Percentiles rank a stretch among this genome's conserved stretches.
Evolutionary conservation across 2,113 vertebrate genomes (phyloP).

Genomic region (Butorides virescens): DNA sequence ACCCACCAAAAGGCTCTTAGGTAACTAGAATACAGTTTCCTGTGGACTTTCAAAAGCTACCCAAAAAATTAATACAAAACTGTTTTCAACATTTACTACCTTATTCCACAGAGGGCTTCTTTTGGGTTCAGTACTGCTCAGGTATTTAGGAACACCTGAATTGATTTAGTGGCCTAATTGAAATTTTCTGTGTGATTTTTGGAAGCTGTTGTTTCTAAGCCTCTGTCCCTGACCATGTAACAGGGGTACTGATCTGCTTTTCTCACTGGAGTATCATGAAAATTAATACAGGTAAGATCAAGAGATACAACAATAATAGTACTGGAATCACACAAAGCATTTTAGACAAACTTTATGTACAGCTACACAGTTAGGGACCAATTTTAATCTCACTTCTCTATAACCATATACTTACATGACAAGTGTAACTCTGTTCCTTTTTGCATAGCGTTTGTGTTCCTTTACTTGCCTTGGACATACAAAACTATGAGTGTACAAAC

Average conservation of each 20-base stretch:
- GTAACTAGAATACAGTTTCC: not conserved
- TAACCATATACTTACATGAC: not conserved
- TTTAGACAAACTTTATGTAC: not conserved
- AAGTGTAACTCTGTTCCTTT: not conserved
- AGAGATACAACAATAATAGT: not conserved
- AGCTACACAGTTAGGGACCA: not conserved
- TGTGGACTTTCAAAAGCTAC: not conserved
- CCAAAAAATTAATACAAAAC: not conserved
- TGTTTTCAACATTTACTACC: not conserved
- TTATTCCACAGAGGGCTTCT: not conserved
- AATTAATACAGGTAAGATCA: not conserved
- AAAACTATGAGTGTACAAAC: not conserved
- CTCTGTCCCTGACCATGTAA: not conserved
- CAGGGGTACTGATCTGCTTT: not conserved
- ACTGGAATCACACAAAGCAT: not conserved
- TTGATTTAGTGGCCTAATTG: not conserved
- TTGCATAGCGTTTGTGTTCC: not conserved
- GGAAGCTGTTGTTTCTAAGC: not conserved
- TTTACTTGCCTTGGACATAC: not conserved
- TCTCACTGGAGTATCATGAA: not conserved
- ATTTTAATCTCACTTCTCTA: not conserved
- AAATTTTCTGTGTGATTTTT: not conserved
- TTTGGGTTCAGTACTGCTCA: not conserved
- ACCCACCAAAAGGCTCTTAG: not conserved
- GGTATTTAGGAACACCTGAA: not conserved